Conservation (phyloP, 64 coral and sea anemone genomes). For the Anthopleura sola region DNA sequence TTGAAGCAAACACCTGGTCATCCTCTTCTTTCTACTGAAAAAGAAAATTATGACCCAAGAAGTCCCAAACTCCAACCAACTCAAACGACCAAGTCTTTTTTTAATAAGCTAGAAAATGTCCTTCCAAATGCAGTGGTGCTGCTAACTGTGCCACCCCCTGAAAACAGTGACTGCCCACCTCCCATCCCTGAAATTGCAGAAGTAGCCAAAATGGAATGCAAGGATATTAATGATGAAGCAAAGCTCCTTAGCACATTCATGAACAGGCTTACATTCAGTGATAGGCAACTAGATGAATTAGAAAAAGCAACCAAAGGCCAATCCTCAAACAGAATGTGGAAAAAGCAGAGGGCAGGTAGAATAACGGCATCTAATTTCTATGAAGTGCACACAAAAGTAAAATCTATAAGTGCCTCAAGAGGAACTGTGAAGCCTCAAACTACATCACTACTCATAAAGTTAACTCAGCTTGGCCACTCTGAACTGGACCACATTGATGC, state of each 20-base stretch:
- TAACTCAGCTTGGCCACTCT: not conserved
- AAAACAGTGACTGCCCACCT: slow-evolving; percentile 23
- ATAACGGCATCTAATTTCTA: slow-evolving; percentile 61
- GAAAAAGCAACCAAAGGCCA: slow-evolving; percentile 51
- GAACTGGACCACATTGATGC: not conserved
- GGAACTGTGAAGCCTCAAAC: slow-evolving; percentile 48
- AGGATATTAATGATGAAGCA: slow-evolving; percentile 22
- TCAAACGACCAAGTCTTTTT: slow-evolving; percentile 26
- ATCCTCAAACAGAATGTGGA: slow-evolving; percentile 24
- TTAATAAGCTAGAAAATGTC: slow-evolving; percentile 15
- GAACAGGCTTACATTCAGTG: slow-evolving; percentile 24
- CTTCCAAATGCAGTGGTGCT: slow-evolving; percentile 45
- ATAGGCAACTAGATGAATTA: slow-evolving; percentile 28
- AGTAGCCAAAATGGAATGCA: slow-evolving; percentile 31
- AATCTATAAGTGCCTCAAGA: slow-evolving; percentile 43
- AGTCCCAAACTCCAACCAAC: not conserved
- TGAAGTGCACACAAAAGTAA: slow-evolving; percentile 45
- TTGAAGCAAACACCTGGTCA: not conserved
- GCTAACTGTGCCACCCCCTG: slow-evolving; percentile 36
- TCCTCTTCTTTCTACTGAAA: not conserved
- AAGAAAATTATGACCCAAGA: slow-evolving; percentile 35
- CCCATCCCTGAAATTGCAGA: slow-evolving; percentile 34
- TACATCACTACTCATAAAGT: slow-evolving; percentile 29
- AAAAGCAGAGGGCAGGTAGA: slow-evolving; percentile 32
- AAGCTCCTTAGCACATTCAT: slow-evolving; percentile 38